phyloP scores from a whole-genome alignment of 2,888 invertebrate species.

The Deroplatys truncata region DNA sequence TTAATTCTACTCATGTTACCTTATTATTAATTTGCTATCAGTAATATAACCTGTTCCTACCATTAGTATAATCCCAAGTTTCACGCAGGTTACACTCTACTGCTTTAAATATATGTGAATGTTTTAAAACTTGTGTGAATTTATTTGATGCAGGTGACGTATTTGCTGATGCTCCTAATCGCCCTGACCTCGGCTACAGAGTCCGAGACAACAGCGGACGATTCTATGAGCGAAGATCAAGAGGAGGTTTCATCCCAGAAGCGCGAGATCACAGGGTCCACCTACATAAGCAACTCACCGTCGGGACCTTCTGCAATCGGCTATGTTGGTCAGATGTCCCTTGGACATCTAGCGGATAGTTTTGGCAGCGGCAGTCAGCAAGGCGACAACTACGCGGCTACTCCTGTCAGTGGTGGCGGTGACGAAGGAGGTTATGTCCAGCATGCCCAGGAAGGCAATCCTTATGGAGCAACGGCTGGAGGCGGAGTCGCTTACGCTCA shows the following conservation, averaged over 20 bases:
- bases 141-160: background rate
- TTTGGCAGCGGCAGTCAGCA: background rate
- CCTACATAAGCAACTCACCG: background rate
- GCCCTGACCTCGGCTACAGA: background rate
- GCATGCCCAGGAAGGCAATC: background rate
- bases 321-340: background rate
- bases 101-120: no score
- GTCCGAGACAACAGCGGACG: background rate
- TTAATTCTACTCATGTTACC: no score
- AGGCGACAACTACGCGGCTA: background rate
- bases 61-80: no score
- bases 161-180: background rate
- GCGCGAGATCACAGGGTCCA: background rate
- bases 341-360: background rate
- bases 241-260: background rate
- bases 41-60: no score
- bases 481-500: background rate
- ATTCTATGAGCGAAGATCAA: background rate
- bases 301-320: background rate
- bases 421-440: background rate
- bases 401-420: background rate
- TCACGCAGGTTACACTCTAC: no score
- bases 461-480: background rate
- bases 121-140: no score
- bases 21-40: no score